phyloP scores from a whole-genome alignment of 2,888 invertebrate genomes.

The Acronicta psi region DNA sequence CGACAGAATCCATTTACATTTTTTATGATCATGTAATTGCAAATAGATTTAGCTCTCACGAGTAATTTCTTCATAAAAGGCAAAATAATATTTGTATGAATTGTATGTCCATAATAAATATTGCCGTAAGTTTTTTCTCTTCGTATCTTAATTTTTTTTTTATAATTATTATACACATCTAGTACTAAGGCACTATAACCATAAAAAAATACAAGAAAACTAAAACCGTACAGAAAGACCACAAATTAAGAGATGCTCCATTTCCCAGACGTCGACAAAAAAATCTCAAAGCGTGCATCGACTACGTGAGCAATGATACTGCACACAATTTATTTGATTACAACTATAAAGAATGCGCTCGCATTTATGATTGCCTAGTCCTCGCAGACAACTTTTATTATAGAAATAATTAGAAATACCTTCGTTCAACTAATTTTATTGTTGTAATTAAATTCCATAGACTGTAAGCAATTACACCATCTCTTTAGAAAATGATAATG shows the following conservation, averaged over 20 bases:
- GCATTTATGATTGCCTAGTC: slow-evolving; percentile 36
- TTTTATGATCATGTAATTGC: slow-evolving; percentile 37
- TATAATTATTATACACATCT: slow-evolving; percentile 6
- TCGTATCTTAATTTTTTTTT: no score
- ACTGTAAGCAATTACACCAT: background rate
- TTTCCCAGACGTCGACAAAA: slow-evolving; percentile 30
- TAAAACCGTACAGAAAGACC: slow-evolving; percentile 9
- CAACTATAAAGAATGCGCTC: slow-evolving; percentile 19
- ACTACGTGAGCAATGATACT: slow-evolving; percentile 17
- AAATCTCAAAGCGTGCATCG: slow-evolving; percentile 5
- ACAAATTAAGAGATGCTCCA: slow-evolving; percentile 29
- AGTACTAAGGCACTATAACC: slow-evolving; percentile 19
- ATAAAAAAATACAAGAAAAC: slow-evolving; percentile 11
- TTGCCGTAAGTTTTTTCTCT: no score
- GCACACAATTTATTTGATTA: slow-evolving; percentile 36
- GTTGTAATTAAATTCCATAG: slow-evolving; percentile 1
- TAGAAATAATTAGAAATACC: slow-evolving; percentile 17
- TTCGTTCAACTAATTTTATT: slow-evolving; percentile 7
- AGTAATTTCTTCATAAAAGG: background rate
- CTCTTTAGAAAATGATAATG: slow-evolving; percentile 3
- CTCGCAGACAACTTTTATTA: slow-evolving; percentile 8
- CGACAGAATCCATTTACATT: slow-evolving; percentile 15
- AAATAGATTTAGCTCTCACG: slow-evolving; percentile 6
- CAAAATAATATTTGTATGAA: no score
- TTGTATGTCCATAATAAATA: no score